A percentile compares a stretch with the other conserved stretches of the same genome.
Conservation (phyloP, 2,113 vertebrate species). For the Bubalus kerabau region DNA sequence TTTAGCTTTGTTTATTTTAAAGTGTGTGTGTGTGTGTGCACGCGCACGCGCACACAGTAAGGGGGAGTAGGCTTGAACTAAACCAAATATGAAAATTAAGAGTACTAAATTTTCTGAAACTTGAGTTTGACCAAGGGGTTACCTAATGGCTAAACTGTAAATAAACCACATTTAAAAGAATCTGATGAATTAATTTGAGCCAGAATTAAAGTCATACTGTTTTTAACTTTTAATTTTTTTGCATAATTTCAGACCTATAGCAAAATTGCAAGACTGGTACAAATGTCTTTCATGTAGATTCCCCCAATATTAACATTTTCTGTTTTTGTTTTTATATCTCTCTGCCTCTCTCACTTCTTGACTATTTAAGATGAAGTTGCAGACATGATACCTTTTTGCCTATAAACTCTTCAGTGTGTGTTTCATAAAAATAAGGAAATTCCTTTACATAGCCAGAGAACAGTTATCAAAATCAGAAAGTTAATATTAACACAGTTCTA, state of each 20-base stretch:
- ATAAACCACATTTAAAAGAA: constrained; percentile 28
- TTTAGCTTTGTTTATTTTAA: neutral
- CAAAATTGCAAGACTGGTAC: neutral
- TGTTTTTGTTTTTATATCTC: neutral
- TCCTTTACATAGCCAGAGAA: neutral
- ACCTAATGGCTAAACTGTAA: constrained; percentile 37
- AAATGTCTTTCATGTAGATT: neutral
- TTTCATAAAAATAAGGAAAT: neutral
- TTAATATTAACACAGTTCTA: neutral
- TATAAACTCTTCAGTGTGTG: neutral
- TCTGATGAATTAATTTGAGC: constrained; percentile 35
- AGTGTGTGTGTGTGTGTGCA: neutral
- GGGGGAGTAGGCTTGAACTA: neutral
- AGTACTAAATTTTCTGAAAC: constrained; percentile 15
- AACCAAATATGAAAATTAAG: neutral
- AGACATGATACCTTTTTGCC: neutral
- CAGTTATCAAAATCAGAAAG: neutral
- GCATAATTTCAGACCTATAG: constrained; percentile 18
- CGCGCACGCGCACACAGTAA: fast-evolving
- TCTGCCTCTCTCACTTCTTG: neutral
- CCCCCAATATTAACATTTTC: neutral
- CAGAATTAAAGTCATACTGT: constrained; percentile 28
- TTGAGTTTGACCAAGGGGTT: neutral
- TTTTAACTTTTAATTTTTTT: constrained; percentile 60
- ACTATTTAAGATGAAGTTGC: neutral